These are phyloP conservation scores for Drosophila lutescens DNA, from an alignment of 2,888 invertebrate species.

Conservation along the genomic window DNA sequence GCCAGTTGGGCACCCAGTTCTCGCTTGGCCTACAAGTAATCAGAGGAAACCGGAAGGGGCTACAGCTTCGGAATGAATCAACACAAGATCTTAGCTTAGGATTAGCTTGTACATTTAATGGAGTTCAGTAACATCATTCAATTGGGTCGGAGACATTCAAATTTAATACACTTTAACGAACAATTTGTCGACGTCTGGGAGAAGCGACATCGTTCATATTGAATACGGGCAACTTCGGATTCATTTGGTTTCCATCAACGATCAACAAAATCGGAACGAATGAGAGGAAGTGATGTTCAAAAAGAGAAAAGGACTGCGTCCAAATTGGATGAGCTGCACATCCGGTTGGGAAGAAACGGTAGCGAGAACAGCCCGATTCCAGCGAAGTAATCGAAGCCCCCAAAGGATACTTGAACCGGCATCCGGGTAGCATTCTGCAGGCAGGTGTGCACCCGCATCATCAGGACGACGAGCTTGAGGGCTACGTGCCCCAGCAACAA, in stretches of 20 bases:
- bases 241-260: slow-evolving; percentile 8
- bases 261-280: slow-evolving; percentile 28
- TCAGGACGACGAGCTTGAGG: slow-evolving; percentile 15
- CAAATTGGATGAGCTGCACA: slow-evolving; percentile 38
- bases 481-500: slow-evolving; percentile 38
- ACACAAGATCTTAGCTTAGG: slow-evolving; percentile 6
- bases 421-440: slow-evolving; percentile 31
- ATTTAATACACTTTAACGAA: slow-evolving; percentile 33
- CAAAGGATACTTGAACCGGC: slow-evolving; percentile 32
- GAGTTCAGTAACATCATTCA: slow-evolving; percentile 9
- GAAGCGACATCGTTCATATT: slow-evolving; percentile 6
- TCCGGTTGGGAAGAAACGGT: slow-evolving; percentile 1
- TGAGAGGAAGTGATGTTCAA: background rate
- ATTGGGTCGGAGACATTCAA: background rate
- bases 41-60: background rate
- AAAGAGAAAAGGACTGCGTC: background rate
- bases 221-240: slow-evolving; percentile 4
- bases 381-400: slow-evolving; percentile 6
- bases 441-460: slow-evolving; percentile 22
- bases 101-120: slow-evolving; percentile 15
- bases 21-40: slow-evolving; percentile 43
- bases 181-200: slow-evolving; percentile 24
- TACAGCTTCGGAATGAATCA: slow-evolving; percentile 1
- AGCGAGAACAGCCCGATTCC: slow-evolving; percentile 5
- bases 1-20: slow-evolving; percentile 76